Evolutionary conservation across 2,113 vertebrate genomes (phyloP).

Genomic region (Pluvialis apricaria): DNA sequence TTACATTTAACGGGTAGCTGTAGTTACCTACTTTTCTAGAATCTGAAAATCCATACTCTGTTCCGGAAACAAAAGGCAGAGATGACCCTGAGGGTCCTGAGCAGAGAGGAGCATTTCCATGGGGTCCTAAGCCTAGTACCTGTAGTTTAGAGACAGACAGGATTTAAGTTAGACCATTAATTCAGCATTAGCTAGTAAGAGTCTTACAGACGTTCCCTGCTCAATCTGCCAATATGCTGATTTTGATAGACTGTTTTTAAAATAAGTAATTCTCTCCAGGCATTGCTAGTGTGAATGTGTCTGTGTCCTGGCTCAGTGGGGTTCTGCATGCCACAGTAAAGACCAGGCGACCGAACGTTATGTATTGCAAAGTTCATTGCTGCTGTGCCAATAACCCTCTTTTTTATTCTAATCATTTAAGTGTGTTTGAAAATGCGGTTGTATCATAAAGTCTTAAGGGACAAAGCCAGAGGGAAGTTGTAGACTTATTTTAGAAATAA

Average conservation of each 20-base stretch:
- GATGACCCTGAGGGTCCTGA: not conserved
- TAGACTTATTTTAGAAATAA: not conserved
- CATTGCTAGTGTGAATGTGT: not conserved
- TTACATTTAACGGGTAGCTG: not conserved
- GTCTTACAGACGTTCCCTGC: not conserved
- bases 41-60: not conserved
- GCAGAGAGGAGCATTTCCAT: not conserved
- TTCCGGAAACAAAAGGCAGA: not conserved
- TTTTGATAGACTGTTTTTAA: not conserved
- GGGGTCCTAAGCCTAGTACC: not conserved
- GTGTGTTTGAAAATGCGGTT: not conserved
- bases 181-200: not conserved
- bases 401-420: not conserved
- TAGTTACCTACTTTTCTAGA: not conserved
- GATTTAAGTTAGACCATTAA: not conserved
- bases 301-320: not conserved
- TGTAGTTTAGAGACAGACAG: not conserved
- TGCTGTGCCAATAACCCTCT: not conserved
- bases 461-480: not conserved
- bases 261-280: not conserved
- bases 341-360: rapidly evolving
- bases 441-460: not conserved
- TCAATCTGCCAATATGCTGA: not conserved
- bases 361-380: not conserved
- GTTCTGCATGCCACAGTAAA: not conserved